Base-by-base conservation (phyloP, 2,888 invertebrate species). In the Actias luna region DNA sequence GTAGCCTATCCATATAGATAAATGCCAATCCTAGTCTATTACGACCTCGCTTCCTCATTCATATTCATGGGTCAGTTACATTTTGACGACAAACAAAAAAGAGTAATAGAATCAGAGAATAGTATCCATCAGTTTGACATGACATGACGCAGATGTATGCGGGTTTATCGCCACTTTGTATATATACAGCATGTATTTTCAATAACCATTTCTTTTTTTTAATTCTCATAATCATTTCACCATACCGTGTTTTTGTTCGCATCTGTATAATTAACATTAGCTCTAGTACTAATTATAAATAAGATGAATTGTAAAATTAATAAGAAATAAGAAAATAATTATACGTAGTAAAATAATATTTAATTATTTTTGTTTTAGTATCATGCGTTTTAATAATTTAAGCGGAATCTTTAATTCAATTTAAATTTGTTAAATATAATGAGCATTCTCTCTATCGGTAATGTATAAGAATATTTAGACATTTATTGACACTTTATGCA, bases 91-190 rank as follows among this genome's bases (percentile, higher is more conserved):
- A 80, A 86, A 85, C 80, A 89, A 88, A 89, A 86, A 86, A 88
- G 75, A 75, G 81, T 84, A 89, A 89, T 89, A 89, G 84, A 89
- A 89, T 89, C 88, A 85, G 85, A 79, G 78, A 88, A 87, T 84
- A 87, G 87, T 86, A 89, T 88, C 86, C 89, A 88, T 89, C 89
- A 88, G 74, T 65, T 68, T 83, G 86, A 84, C 87, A 80, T 72
- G 73, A 69, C 68, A 72, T 78, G 82, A 82, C 80, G 76, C 76
- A 75, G 77, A 80, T 68, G 75, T 74, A 82, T 78, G 76, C 64
- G 72, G 71, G 72, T 73, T 67, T 75, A 75, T 73, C 75, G 76
- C 71, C 74, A 74, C 69, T 70, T 69, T 58, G 63, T 58, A 62
- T 64, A 46, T 69, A 69, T 79, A 87, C 77, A 85, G 83, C 64